Evolutionary conservation across 2,888 invertebrate genomes (phyloP).

Genomic region (Pegoplata infirma): DNA sequence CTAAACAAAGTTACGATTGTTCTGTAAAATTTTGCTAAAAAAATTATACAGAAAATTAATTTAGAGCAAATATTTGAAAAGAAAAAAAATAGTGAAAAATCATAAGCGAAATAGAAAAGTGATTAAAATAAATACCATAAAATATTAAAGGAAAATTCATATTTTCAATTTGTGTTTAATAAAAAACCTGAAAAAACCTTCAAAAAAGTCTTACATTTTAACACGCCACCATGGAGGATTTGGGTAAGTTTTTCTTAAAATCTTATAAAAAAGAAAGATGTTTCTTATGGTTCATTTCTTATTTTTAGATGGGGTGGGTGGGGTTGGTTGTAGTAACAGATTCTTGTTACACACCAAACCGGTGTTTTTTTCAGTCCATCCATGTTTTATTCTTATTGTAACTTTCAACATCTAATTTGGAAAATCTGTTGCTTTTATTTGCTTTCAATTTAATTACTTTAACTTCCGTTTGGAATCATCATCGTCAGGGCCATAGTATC

Average conservation of each 20-base stretch:
- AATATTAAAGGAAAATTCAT: constrained; percentile 4
- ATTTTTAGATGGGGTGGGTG: constrained; percentile 47
- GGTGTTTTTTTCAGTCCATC: constrained; percentile 39
- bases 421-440: constrained; percentile 27
- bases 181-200: constrained; percentile 13
- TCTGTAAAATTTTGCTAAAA: constrained; percentile 12
- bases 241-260: constrained; percentile 47
- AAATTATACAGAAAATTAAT: constrained; percentile 30
- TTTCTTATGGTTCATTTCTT: background rate
- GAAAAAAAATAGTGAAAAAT: constrained; percentile 26
- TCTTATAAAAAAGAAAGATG: background rate
- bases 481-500: constrained; percentile 32
- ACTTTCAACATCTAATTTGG: background rate
- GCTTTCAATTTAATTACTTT: constrained; percentile 11
- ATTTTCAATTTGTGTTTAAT: background rate
- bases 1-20: background rate
- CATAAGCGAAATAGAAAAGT: constrained; percentile 5
- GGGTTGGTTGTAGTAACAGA: constrained; percentile 39
- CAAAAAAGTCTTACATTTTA: too few relatives aligned
- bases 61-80: constrained; percentile 34
- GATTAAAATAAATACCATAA: background rate
- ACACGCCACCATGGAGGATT: constrained; percentile 63
- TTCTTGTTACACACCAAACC: constrained; percentile 20
- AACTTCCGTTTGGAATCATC: constrained; percentile 43
- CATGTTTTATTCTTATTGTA: background rate